Percentiles rank a stretch among this genome's conserved stretches.
Evolutionary conservation across 2,888 invertebrate species (phyloP).

Genomic region (Diplazon laetatorius): DNA sequence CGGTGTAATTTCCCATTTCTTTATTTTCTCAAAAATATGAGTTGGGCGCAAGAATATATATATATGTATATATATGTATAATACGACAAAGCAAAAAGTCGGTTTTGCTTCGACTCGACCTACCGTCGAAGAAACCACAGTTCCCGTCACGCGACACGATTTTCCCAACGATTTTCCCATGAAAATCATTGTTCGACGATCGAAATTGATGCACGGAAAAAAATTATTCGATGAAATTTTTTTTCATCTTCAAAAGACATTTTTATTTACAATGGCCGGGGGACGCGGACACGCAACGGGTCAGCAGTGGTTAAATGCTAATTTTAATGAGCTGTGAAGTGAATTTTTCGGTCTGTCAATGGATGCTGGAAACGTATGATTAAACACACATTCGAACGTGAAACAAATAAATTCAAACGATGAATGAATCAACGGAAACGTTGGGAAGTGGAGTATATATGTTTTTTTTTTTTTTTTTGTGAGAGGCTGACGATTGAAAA

Average conservation of each 20-base stretch:
- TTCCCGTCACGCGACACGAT: not conserved
- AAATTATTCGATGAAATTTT: too few species aligned
- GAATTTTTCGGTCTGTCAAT: constrained; percentile 17
- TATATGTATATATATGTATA: too few species aligned
- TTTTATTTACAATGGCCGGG: too few species aligned
- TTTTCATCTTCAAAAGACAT: too few species aligned
- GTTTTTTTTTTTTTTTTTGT: too few species aligned
- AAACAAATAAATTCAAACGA: constrained; percentile 25
- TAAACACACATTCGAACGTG: not conserved
- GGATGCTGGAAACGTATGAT: not conserved
- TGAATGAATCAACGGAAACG: constrained; percentile 47
- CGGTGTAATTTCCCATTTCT: too few species aligned
- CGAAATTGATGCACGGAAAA: too few species aligned
- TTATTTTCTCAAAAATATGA: too few species aligned
- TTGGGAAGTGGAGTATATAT: constrained; percentile 66
- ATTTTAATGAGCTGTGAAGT: constrained; percentile 11
- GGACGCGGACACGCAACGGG: not conserved
- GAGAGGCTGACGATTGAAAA: constrained; percentile 36
- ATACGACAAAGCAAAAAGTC: constrained; percentile 29
- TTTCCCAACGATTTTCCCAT: not conserved
- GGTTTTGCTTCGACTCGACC: constrained; percentile 13
- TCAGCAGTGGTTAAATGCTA: not conserved
- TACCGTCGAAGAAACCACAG: too few species aligned
- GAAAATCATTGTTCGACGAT: too few species aligned
- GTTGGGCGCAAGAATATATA: too few species aligned